Evolutionary conservation across 2,113 vertebrate species (phyloP), one percentile per base, ranked within the genome.

Genomic region (Stegastes partitus): DNA sequence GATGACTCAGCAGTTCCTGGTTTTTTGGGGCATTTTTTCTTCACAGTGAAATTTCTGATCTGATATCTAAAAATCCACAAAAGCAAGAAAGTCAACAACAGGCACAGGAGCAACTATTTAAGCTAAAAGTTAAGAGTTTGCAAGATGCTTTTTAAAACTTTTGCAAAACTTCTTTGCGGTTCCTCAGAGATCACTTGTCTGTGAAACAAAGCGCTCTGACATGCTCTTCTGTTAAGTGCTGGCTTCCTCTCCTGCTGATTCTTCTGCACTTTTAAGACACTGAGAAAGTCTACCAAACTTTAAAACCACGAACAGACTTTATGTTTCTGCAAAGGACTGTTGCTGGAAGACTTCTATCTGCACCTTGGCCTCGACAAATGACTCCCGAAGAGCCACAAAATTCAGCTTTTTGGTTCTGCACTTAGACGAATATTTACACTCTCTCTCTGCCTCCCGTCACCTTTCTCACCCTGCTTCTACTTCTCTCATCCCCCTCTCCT

Each of bases 361-460:
- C 26, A 59, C 72, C 26, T 75, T 12, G 31, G 39, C 25, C 16
- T 1, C 0, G 15, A 37, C 26, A 82, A 68, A 57, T 6, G 0
- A 70, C 53, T 42, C 39, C 28, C 39, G 63, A 55, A 77, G 67
- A 83, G 25, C 44, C 67, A 63, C 49, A 59, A 71, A 68, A 79
- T 22, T 28, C 42, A 3, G 23, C 42, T 64, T 79, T 76, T 73
- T 51, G 44, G 22, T 39, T 82, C 15, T 69, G 39, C 9, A 16
- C 75, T 81, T 22, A 61, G 47, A 71, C 55, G 23, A 57, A 11
- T 39, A 22, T 44, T 34, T 16, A 42, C 65, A 51, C 5, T 12
- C 59, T 56, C 28, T 42, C 57, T 54, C 66, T 16, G 51, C 62
- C 28, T 69, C 62, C 82, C 73, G 68, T 74, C 57, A 78, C 21